Evolutionary conservation across 1,140 invertebrate species (phyloP).

Genomic region (Macrobrachium nipponense): DNA sequence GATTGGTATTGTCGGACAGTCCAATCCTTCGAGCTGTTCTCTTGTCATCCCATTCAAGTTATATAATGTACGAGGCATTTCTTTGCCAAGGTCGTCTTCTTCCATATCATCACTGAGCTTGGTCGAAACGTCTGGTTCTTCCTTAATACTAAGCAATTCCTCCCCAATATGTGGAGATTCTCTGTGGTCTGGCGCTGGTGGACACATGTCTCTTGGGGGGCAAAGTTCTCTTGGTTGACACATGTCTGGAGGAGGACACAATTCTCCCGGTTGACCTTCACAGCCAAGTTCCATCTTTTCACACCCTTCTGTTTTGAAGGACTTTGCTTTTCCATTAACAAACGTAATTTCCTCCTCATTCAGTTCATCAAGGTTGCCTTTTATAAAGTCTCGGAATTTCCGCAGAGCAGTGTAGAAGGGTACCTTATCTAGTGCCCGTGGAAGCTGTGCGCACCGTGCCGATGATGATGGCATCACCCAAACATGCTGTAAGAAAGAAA

Average conservation of each 20-base stretch:
- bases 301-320: conserved; percentile 63
- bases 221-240: conserved; percentile 25
- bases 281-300: conserved; percentile 50
- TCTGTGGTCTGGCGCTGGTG: conserved; percentile 1
- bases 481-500: conserved; percentile 81
- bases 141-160: conserved; percentile 36
- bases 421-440: conserved; percentile 94
- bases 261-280: conserved; percentile 14
- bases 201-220: neutral
- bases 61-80: conserved; percentile 59
- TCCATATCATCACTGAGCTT: conserved; percentile 72
- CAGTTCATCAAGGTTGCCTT: conserved; percentile 86
- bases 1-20: conserved; percentile 63
- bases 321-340: conserved; percentile 68
- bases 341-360: conserved; percentile 94
- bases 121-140: conserved; percentile 34
- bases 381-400: conserved; percentile 94
- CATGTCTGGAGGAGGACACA: conserved; percentile 3
- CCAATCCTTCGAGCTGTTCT: conserved; percentile 62
- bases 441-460: conserved; percentile 93
- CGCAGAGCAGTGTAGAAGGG: conserved; percentile 95
- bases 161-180: conserved; percentile 27
- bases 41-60: conserved; percentile 63
- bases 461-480: conserved; percentile 99
- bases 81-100: conserved; percentile 65